Conservation (phyloP, 2,113 vertebrate genomes). For the Nicator chloris region DNA sequence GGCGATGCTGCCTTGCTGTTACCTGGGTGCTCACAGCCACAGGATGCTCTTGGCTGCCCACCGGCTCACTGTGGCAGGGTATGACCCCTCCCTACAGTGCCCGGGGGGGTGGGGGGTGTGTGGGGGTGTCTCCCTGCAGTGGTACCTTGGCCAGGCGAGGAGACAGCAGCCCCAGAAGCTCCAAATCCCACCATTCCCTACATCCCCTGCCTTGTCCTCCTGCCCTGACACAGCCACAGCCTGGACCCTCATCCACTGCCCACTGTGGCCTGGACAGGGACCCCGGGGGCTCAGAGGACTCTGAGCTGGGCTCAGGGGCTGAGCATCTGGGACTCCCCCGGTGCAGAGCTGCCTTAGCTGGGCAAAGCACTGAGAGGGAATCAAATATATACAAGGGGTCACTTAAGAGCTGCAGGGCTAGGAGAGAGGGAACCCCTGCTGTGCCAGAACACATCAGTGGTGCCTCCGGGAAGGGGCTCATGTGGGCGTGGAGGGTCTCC, state of each 20-base stretch:
- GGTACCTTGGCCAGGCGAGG: background rate
- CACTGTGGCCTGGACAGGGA: background rate
- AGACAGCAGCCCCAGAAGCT: background rate
- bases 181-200: background rate
- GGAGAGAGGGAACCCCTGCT: fast-evolving
- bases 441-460: background rate
- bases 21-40: background rate
- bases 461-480: background rate
- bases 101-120: no score
- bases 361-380: background rate
- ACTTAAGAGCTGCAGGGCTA: background rate
- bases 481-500: background rate
- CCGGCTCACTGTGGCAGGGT: background rate
- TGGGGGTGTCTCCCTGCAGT: fast-evolving
- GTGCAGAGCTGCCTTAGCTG: background rate
- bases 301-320: fast-evolving
- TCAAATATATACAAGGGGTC: background rate
- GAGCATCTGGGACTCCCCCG: background rate
- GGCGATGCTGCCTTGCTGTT: fast-evolving
- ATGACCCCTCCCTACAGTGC: background rate
- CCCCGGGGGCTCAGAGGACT: fast-evolving
- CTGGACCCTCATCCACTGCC: fast-evolving
- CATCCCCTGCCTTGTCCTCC: background rate
- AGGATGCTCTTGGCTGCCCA: background rate
- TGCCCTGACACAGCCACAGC: fast-evolving